Base-by-base conservation (phyloP, 2,113 vertebrate species). In the Fregetta grallaria region DNA sequence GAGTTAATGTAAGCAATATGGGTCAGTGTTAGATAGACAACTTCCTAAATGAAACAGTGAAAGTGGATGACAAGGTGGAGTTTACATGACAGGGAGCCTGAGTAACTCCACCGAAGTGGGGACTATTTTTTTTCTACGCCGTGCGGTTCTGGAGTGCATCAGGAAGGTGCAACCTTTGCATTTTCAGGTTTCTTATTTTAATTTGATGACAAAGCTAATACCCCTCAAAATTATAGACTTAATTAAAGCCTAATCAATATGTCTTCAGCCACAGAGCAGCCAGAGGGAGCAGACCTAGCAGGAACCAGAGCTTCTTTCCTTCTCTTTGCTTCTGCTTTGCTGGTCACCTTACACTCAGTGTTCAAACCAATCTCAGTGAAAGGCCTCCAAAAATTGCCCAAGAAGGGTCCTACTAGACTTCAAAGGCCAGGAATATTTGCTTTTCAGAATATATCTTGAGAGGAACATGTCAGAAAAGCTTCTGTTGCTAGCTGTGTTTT, bases 11-110 rank as follows among this genome's bases (percentile, higher is more conserved):
- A 88, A 78, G 50, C 66, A 71, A 7, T 14, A 65, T 15, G 30
- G 22, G 55, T 45, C 0, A 0, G 12, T 38, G 22, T 34, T 58
- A 78, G 74, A 59, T 8, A 63, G 18, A n/a, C 19, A 62, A 2
- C 29, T 80, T 77, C 71, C 74, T 58, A 74, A 79, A 76, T 34
- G 32, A 58, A 19, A 45, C 19, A 32, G 19, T 34, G 45, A 40
- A 81, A 77, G 32, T 45, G 30, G 63, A 36, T 62, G 55, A 38
- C 50, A 58, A 63, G 10, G 6, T 67, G 22, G 34, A 75, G 21
- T 80, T 90, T 50, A 36, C 40, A 8, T 32, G 52, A 68, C 44
- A 80, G n/a, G 15, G 32, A 83, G 27, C 16, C 45, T 55, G 25
- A 36, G 36, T 56, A 86, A 47, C 22, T 52, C 14, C 49, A 52